Evolutionary conservation across 2,797 vertebrate species (phyloP), one percentile per base, ranked within the genome.

Genomic region (Pelobates cultripes): DNA sequence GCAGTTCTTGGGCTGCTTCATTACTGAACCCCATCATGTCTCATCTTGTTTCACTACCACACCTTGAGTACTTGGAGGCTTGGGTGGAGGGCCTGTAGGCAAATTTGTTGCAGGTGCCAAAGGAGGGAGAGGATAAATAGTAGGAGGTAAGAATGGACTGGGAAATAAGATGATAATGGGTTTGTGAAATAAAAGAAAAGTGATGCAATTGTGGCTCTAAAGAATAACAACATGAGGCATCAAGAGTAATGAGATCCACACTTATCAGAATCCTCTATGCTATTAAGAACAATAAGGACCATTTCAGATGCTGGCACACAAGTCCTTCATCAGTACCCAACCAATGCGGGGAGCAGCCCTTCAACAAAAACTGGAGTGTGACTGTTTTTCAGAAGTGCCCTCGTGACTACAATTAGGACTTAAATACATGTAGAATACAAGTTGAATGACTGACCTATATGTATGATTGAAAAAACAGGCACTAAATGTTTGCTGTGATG

Each of bases 11-110:
- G 44, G 67, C 73, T 81, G 80, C 45, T 76, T 60, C 51, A 43
- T 55, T 70, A 76, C 70, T 68, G 28, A 77, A 68, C 66, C 12
- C 66, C 53, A 69, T 63, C 66, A 53, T 64, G 77, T 83, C 68
- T 70, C 71, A 69, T 74, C 77, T 70, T 78, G 81, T 78, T 79
- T 63, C 68, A 75, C 43, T 64, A 79, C 81, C 76, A 79, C 81
- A 75, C 81, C 81, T 83, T 70, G 71, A 75, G 64, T 74, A 75
- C 70, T 83, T 83, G 45, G 63, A 73, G 81, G 64, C 64, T 57
- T 73, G 75, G 81, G 81, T 83, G 81, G 81, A 83, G 81, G 70
- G 47, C 81, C 77, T 79, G 70, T 57, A 75, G 81, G 81, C 81
- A 74, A 66, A 75, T 44, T 67, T 64, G 57, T 44, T n/a, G 43